Conservation (phyloP, 2,797 vertebrate species). For the Mus spretus region DNA sequence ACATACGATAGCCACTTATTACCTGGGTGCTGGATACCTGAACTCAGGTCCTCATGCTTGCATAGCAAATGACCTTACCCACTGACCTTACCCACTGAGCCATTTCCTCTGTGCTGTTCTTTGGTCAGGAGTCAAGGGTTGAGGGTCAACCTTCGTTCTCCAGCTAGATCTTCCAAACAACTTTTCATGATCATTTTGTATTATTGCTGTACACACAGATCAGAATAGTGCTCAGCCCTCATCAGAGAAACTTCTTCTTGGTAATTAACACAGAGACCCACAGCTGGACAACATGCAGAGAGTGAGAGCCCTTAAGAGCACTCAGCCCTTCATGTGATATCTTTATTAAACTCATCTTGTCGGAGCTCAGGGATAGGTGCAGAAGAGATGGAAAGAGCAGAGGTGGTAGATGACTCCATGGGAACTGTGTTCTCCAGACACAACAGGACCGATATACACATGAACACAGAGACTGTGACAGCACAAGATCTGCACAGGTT, state of each 20-base stretch:
- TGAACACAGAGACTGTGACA: neutral
- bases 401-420: neutral
- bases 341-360: neutral
- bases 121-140: too few relatives aligned
- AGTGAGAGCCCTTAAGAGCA: neutral
- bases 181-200: neutral
- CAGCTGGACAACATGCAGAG: neutral
- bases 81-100: too few relatives aligned
- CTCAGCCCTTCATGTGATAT: neutral
- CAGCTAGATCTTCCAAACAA: neutral
- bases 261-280: neutral
- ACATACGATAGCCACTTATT: neutral
- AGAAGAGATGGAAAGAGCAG: neutral
- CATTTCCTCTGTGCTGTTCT: neutral
- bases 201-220: neutral
- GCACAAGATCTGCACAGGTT: neutral
- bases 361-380: neutral
- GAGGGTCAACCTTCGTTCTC: neutral
- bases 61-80: neutral
- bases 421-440: neutral
- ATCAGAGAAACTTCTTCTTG: neutral
- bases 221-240: neutral
- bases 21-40: neutral
- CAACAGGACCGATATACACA: neutral
- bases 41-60: neutral